These are phyloP conservation scores for Spicauda simplicius DNA, from an alignment of 2,888 invertebrate species.

Conservation along the genomic window DNA sequence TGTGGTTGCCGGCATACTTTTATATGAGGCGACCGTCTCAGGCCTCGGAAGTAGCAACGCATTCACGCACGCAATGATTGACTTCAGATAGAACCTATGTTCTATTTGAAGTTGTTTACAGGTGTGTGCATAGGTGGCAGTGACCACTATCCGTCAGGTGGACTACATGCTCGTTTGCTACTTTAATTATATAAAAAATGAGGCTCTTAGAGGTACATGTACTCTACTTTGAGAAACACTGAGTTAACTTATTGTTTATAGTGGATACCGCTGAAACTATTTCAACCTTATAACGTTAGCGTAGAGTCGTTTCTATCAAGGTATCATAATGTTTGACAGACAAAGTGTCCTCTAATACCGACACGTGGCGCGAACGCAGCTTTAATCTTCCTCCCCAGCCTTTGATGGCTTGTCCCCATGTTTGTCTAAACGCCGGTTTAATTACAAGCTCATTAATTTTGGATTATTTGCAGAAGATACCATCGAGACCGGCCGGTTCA, in stretches of 20 bases:
- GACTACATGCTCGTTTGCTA: too few relatives aligned
- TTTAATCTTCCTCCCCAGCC: slow-evolving; percentile 72
- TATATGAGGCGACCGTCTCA: too few relatives aligned
- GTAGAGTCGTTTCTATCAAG: slow-evolving; percentile 37
- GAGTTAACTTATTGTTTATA: slow-evolving; percentile 36
- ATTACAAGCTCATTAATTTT: slow-evolving; percentile 82
- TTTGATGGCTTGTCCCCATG: slow-evolving; percentile 77
- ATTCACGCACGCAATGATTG: too few relatives aligned
- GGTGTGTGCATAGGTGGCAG: too few relatives aligned
- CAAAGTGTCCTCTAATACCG: slow-evolving; percentile 63
- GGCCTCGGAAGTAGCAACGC: too few relatives aligned
- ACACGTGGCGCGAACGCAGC: slow-evolving; percentile 80
- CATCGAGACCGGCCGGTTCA: slow-evolving; percentile 29
- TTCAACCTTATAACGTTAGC: slow-evolving; percentile 38
- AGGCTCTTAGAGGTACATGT: too few relatives aligned
- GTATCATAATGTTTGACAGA: slow-evolving; percentile 46
- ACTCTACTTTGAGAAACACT: too few relatives aligned
- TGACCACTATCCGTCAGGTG: too few relatives aligned
- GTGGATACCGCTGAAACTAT: slow-evolving; percentile 37
- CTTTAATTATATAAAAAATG: too few relatives aligned
- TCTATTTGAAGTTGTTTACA: too few relatives aligned
- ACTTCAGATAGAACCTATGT: too few relatives aligned
- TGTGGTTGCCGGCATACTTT: too few relatives aligned
- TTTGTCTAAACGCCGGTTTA: slow-evolving; percentile 79
- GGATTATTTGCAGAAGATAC: slow-evolving; percentile 70